Conservation (phyloP, 2,797 vertebrate genomes). For the Sitta carolinensis region DNA sequence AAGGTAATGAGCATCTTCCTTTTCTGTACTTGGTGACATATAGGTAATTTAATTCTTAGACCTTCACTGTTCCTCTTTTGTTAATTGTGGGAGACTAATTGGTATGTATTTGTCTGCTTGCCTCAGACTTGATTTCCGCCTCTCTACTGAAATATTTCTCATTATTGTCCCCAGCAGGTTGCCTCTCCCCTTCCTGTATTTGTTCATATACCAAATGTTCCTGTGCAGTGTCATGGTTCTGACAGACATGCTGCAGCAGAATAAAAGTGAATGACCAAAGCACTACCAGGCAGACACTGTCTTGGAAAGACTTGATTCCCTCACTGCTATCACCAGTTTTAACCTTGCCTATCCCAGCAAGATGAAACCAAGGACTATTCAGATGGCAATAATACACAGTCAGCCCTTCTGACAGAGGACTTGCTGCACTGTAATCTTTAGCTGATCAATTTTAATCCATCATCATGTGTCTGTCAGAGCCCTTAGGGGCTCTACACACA, state of each 20-base stretch:
- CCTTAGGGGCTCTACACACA: neutral
- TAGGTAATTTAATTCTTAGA: conserved; percentile 35
- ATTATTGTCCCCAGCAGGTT: conserved; percentile 47
- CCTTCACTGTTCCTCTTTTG: neutral
- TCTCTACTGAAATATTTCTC: conserved; percentile 42
- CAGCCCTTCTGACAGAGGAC: neutral
- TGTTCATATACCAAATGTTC: conserved; percentile 9
- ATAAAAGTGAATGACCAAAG: neutral
- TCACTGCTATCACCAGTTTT: neutral
- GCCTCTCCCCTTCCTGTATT: conserved; percentile 53
- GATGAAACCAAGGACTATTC: neutral
- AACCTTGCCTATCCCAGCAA: neutral
- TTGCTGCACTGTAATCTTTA: neutral
- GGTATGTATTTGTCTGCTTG: conserved; percentile 34
- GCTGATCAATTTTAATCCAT: neutral
- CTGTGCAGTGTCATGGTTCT: conserved; percentile 4
- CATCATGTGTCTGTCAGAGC: neutral
- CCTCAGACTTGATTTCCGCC: conserved; percentile 29
- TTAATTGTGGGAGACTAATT: conserved; percentile 44
- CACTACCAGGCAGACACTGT: neutral
- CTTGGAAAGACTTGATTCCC: neutral
- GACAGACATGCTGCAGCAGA: neutral
- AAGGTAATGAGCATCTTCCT: conserved; percentile 16
- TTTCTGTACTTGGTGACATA: neutral
- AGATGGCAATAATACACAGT: neutral